These are phyloP conservation scores for Perizoma affinitatum DNA, from an alignment of 2,888 invertebrate genomes.

Conservation along the genomic window DNA sequence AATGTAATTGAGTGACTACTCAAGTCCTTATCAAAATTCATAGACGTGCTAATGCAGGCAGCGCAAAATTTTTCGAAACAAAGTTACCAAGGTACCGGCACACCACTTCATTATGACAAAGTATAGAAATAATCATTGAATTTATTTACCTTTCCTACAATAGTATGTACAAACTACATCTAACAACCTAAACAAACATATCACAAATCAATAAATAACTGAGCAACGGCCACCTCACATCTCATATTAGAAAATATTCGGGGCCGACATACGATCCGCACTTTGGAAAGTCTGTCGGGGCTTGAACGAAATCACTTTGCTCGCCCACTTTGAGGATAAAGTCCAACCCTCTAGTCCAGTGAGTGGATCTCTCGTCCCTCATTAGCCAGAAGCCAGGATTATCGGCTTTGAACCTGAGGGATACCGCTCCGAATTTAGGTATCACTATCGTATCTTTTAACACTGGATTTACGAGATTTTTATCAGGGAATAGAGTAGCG, in stretches of 20 bases:
- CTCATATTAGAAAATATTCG: conserved; percentile 87
- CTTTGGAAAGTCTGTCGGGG: conserved; percentile 89
- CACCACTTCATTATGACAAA: not conserved
- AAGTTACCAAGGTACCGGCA: not conserved
- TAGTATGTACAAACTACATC: conserved; percentile 35
- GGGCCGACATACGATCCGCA: conserved; percentile 91
- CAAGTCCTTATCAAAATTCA: conserved; percentile 17
- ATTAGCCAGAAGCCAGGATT: conserved; percentile 93
- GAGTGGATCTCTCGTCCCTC: conserved; percentile 89
- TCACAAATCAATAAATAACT: conserved; percentile 61
- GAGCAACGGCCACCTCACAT: conserved; percentile 47
- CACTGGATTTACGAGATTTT: conserved; percentile 85
- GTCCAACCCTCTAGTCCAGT: conserved; percentile 90
- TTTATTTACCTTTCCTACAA: conserved; percentile 16
- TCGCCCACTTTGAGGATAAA: conserved; percentile 90
- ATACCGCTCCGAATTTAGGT: conserved; percentile 88
- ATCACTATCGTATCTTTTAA: conserved; percentile 90
- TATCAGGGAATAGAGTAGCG: conserved; percentile 77
- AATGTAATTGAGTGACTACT: conserved; percentile 7
- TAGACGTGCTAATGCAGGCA: conserved; percentile 3
- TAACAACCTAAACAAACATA: conserved; percentile 41
- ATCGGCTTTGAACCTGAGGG: conserved; percentile 88
- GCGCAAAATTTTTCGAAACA: not conserved
- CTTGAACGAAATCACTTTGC: conserved; percentile 85
- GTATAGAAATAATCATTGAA: conserved; percentile 7